A percentile compares a stretch with the other conserved stretches of the same genome.
These are phyloP conservation scores for Pseudobourletiella spinata DNA, from an alignment of 1,140 invertebrate species.

Conservation along the genomic window DNA sequence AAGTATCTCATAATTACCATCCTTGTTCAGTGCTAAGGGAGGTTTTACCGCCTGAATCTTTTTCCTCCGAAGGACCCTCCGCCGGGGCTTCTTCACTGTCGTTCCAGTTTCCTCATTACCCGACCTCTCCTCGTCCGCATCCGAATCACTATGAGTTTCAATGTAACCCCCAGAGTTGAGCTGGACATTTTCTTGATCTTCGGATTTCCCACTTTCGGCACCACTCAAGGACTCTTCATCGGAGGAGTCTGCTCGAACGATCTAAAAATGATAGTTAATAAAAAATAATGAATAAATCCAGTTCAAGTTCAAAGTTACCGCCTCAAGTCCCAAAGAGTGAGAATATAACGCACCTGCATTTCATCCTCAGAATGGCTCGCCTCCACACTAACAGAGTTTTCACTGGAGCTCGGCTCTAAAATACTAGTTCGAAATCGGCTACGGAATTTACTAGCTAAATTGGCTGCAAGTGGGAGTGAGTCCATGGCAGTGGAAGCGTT, in stretches of 20 bases:
- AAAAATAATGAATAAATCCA: too few species aligned
- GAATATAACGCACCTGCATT: too few species aligned
- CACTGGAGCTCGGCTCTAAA: conserved; percentile 28
- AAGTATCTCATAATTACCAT: too few species aligned
- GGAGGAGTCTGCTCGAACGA: conserved; percentile 21
- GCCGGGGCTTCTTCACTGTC: conserved; percentile 42
- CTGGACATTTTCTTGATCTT: conserved; percentile 32
- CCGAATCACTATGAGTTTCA: conserved; percentile 39
- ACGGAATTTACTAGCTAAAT: not conserved
- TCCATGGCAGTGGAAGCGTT: conserved; percentile 26
- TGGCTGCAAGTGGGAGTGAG: conserved; percentile 5
- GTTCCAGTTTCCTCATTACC: conserved; percentile 43
- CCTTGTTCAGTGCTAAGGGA: conserved; percentile 8
- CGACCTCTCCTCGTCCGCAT: conserved; percentile 47
- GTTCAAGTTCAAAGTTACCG: not conserved
- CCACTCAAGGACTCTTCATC: conserved; percentile 32
- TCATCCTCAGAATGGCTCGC: conserved; percentile 34
- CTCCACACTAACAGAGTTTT: conserved; percentile 37
- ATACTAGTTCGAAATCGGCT: conserved; percentile 1
- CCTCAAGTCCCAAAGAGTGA: too few species aligned
- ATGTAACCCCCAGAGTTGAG: conserved; percentile 24
- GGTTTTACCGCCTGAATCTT: conserved; percentile 8
- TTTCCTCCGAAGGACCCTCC: conserved; percentile 40
- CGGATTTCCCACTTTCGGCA: conserved; percentile 34
- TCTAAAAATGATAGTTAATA: too few species aligned